These are phyloP conservation scores for Typhlomys cinereus DNA, from an alignment of 2,113 vertebrate genomes.

Conservation along the genomic window DNA sequence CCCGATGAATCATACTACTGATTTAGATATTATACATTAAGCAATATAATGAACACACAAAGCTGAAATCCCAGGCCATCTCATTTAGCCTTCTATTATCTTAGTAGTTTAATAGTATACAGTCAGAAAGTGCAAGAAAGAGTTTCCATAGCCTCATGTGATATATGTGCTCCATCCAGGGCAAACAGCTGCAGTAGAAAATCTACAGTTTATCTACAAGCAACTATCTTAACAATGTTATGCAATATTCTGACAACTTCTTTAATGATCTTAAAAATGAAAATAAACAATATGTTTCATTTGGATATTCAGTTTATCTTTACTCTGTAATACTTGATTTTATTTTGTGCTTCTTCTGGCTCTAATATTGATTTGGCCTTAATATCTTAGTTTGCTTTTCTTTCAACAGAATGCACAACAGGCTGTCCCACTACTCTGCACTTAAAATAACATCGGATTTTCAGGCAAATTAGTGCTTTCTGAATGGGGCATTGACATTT, in stretches of 20 bases:
- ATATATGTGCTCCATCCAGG: not conserved
- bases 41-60: not conserved
- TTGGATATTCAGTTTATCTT: not conserved
- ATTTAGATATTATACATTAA: not conserved
- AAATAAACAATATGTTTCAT: not conserved
- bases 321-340: not conserved
- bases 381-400: not conserved
- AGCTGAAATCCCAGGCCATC: not conserved
- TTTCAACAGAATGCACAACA: slow-evolving; percentile 22
- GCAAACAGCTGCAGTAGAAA: not conserved
- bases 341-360: slow-evolving; percentile 7
- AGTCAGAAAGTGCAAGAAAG: not conserved
- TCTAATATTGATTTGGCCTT: not conserved
- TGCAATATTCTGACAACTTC: not conserved
- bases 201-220: not conserved
- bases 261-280: not conserved
- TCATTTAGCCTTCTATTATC: not conserved
- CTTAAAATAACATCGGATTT: slow-evolving; percentile 72
- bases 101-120: not conserved
- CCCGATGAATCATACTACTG: not conserved
- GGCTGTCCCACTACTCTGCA: not conserved
- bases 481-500: slow-evolving; percentile 79
- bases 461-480: slow-evolving; percentile 71
- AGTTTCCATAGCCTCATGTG: not conserved
- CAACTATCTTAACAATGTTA: not conserved